Percentiles rank a stretch among this genome's conserved stretches.
Conservation (phyloP, 2,797 vertebrate species). For the Gymnopithys bicolor region DNA sequence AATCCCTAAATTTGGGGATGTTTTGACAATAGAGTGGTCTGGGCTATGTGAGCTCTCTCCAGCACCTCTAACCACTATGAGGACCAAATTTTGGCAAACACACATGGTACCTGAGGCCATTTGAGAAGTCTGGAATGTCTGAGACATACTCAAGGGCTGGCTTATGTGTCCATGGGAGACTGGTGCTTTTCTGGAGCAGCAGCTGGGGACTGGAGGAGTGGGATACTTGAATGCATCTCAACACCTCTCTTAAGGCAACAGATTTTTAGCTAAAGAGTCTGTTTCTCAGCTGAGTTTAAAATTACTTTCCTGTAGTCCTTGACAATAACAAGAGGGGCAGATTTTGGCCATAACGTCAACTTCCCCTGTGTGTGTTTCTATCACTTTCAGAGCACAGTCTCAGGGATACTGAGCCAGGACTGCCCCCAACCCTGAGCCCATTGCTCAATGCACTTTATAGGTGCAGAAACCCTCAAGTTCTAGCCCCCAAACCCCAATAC, state of each 20-base stretch:
- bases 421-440: not conserved
- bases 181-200: not conserved
- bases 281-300: not conserved
- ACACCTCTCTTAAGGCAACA: not conserved
- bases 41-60: not conserved
- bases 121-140: not conserved
- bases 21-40: not conserved
- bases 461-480: not conserved
- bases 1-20: not conserved
- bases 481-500: not conserved
- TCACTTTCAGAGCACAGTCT: not conserved
- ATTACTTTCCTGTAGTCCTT: not conserved
- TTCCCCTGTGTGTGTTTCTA: rapidly evolving
- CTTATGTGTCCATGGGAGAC: not conserved
- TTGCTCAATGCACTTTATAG: not conserved
- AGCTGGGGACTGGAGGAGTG: not conserved
- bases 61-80: not conserved
- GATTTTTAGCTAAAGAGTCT: not conserved
- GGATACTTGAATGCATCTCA: not conserved
- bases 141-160: not conserved
- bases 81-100: not conserved
- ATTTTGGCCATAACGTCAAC: not conserved
- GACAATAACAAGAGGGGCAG: not conserved
- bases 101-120: not conserved
- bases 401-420: not conserved